These are phyloP conservation scores for Catostomus latipinnis DNA, from an alignment of 2,797 vertebrate genomes.

Conservation along the genomic window DNA sequence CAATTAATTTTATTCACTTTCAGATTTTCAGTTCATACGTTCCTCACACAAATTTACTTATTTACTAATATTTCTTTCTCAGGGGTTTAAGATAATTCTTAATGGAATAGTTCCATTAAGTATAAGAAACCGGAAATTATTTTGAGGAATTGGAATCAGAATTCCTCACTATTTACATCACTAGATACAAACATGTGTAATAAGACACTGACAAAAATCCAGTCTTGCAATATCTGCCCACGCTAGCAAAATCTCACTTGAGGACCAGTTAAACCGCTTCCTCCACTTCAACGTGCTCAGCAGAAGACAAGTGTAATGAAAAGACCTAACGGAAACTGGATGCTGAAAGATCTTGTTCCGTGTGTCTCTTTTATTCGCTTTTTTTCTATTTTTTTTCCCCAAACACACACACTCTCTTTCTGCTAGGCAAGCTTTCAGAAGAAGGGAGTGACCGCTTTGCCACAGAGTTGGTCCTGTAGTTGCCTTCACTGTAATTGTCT, in stretches of 20 bases:
- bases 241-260: conserved; percentile 59
- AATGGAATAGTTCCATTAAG: no score
- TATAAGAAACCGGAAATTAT: no score
- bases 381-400: not conserved
- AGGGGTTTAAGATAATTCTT: no score
- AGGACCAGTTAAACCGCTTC: conserved; percentile 57
- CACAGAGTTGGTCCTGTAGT: conserved; percentile 73
- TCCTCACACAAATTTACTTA: no score
- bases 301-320: conserved; percentile 67
- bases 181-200: conserved; percentile 41
- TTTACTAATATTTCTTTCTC: no score
- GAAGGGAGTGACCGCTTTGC: conserved; percentile 67
- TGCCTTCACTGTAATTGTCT: conserved; percentile 75
- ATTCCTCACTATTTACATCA: no score
- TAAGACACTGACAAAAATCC: conserved; percentile 23
- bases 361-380: conserved; percentile 8
- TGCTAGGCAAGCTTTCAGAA: conserved; percentile 30
- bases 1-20: no score
- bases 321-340: conserved; percentile 43
- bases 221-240: conserved; percentile 43
- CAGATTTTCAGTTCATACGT: no score
- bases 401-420: not conserved
- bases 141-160: no score
- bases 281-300: conserved; percentile 44
- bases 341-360: conserved; percentile 17